These are phyloP conservation scores for Trogon surrucura DNA, from an alignment of 2,113 vertebrate genomes.

Conservation along the genomic window DNA sequence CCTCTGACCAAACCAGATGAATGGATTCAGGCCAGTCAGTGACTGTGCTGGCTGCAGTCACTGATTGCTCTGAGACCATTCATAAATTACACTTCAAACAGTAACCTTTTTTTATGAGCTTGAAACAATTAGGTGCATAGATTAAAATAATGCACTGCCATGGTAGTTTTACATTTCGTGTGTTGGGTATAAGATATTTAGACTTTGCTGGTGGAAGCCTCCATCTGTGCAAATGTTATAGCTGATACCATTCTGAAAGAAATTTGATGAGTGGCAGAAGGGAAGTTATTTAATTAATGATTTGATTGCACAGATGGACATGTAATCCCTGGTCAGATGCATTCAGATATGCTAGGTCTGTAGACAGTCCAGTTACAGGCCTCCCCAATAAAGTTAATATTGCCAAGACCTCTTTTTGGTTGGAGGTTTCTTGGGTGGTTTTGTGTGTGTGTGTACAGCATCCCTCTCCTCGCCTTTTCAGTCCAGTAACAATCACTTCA, in stretches of 20 bases:
- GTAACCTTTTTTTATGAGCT: neutral
- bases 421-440: too few species aligned
- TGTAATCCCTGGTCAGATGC: neutral
- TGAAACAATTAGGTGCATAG: neutral
- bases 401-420: neutral
- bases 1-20: neutral
- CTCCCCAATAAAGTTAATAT: neutral
- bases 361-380: neutral
- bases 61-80: neutral
- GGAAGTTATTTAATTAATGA: neutral
- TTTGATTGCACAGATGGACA: neutral
- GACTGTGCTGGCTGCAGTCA: neutral
- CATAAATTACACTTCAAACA: neutral
- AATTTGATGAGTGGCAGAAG: neutral
- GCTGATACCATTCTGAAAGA: neutral
- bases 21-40: neutral
- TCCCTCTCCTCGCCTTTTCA: neutral
- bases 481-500: neutral
- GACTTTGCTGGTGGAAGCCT: neutral
- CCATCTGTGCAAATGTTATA: slow-evolving; percentile 20
- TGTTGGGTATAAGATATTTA: neutral
- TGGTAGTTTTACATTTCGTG: neutral
- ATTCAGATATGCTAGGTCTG: neutral
- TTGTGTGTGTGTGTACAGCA: neutral
- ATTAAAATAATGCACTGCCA: neutral